These are phyloP conservation scores for Anthoscopus minutus DNA, from an alignment of 2,113 vertebrate species.

Conservation along the genomic window DNA sequence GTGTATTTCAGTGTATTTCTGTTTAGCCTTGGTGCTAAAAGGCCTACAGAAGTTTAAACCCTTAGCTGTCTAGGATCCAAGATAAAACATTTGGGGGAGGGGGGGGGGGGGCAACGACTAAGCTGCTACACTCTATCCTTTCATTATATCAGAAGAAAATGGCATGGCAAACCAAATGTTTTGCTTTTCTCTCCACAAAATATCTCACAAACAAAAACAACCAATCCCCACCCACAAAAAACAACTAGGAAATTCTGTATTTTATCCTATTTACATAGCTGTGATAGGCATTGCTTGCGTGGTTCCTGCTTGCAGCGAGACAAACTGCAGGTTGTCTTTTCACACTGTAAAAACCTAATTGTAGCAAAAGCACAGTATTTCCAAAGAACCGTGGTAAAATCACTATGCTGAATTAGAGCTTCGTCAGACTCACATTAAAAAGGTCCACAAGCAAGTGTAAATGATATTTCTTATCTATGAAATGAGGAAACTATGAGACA, in stretches of 20 bases:
- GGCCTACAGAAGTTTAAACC: not conserved
- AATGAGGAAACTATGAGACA: not conserved
- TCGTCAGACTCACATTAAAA: not conserved
- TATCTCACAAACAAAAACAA: not conserved
- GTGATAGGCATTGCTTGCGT: not conserved
- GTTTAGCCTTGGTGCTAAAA: not conserved
- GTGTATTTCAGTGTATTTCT: not conserved
- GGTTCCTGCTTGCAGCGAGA: not conserved
- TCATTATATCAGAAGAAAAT: not conserved
- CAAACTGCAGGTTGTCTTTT: not conserved
- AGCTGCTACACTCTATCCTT: not conserved
- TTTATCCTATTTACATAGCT: not conserved
- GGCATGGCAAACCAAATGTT: not conserved
- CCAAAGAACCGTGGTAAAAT: not conserved
- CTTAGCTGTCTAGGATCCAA: not conserved
- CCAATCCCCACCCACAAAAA: not conserved
- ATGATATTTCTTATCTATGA: not conserved
- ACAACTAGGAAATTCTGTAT: not conserved
- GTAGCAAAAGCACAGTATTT: not conserved
- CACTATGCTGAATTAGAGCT: not conserved
- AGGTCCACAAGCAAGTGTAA: not conserved
- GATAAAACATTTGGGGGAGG: too few species aligned
- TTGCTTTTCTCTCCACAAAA: not conserved
- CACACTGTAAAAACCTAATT: not conserved
- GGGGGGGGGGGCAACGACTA: accelerated